Evolutionary conservation across 2,888 invertebrate species (phyloP).

Genomic region (Chromoteleia sp.): DNA sequence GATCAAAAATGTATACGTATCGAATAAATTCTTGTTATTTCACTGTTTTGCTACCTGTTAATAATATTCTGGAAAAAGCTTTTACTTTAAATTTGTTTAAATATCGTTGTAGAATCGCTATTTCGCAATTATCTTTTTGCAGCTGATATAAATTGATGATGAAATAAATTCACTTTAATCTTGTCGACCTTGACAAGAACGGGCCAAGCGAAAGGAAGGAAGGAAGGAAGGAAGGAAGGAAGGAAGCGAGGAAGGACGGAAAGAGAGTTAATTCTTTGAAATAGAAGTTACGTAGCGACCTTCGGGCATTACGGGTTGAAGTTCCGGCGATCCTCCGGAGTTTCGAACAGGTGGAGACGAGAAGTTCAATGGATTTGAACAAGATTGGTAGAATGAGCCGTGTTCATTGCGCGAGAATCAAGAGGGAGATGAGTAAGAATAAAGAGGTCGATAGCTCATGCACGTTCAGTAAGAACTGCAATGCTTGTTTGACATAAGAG

Average conservation of each 20-base stretch:
- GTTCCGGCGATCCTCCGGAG: conserved; percentile 59
- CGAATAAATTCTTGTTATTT: not conserved
- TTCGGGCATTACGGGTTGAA: conserved; percentile 62
- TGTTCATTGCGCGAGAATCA: conserved; percentile 39
- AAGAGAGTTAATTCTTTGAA: conserved; percentile 54
- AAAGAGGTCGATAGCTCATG: conserved; percentile 36
- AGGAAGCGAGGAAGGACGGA: conserved; percentile 39
- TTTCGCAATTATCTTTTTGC: conserved; percentile 13
- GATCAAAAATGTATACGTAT: not conserved
- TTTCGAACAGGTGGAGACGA: conserved; percentile 62
- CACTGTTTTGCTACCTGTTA: not conserved
- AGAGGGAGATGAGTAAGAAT: conserved; percentile 25
- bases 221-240: conserved; percentile 18
- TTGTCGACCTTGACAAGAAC: conserved; percentile 63
- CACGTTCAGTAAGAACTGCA: conserved; percentile 40
- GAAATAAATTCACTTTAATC: conserved; percentile 59
- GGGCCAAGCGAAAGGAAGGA: conserved; percentile 40
- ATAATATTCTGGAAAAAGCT: not conserved
- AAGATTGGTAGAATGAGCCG: conserved; percentile 53
- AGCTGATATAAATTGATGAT: conserved; percentile 24
- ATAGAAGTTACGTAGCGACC: conserved; percentile 60
- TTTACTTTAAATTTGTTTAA: not conserved
- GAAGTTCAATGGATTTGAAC: conserved; percentile 64
- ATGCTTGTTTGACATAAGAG: conserved; percentile 21
- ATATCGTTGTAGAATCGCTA: not conserved